Evolutionary conservation across 2,888 invertebrate species (phyloP).

Genomic region (Morpho helenor): DNA sequence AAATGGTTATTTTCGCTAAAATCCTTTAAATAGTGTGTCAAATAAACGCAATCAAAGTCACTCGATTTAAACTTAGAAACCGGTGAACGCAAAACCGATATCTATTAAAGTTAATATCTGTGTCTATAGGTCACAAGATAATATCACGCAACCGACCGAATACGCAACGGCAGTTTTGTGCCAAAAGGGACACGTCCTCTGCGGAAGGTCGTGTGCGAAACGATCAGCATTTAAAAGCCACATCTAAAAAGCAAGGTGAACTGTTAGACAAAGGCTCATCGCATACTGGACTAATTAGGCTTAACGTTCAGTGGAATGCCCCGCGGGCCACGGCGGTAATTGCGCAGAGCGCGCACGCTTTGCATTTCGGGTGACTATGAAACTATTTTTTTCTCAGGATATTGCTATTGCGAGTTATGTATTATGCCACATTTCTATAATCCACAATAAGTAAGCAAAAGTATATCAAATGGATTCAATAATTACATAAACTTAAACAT

Average conservation of each 20-base stretch:
- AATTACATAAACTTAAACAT: no score
- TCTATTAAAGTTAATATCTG: conserved; percentile 26
- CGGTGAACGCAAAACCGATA: conserved; percentile 12
- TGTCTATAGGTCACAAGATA: conserved; percentile 31
- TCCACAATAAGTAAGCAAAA: no score
- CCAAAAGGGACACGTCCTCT: conserved; percentile 54
- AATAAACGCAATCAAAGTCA: no score
- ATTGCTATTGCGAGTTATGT: background rate
- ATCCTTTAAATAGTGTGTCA: no score
- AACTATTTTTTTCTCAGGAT: conserved; percentile 13
- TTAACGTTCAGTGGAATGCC: conserved; percentile 59
- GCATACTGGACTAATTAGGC: conserved; percentile 63
- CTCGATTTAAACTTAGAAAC: background rate
- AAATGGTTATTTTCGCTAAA: no score
- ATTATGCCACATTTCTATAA: no score
- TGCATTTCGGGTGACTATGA: conserved; percentile 15
- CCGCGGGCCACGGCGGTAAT: conserved; percentile 60
- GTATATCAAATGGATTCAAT: no score
- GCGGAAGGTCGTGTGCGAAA: conserved; percentile 48
- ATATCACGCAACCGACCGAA: conserved; percentile 33
- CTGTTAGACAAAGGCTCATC: conserved; percentile 74
- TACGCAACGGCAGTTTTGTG: conserved; percentile 36
- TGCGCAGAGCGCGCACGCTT: conserved; percentile 46
- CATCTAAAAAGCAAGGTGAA: conserved; percentile 69
- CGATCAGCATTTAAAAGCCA: conserved; percentile 38